Evolutionary conservation across 2,113 vertebrate genomes (phyloP).

Genomic region (Chascanopsetta lugubris): DNA sequence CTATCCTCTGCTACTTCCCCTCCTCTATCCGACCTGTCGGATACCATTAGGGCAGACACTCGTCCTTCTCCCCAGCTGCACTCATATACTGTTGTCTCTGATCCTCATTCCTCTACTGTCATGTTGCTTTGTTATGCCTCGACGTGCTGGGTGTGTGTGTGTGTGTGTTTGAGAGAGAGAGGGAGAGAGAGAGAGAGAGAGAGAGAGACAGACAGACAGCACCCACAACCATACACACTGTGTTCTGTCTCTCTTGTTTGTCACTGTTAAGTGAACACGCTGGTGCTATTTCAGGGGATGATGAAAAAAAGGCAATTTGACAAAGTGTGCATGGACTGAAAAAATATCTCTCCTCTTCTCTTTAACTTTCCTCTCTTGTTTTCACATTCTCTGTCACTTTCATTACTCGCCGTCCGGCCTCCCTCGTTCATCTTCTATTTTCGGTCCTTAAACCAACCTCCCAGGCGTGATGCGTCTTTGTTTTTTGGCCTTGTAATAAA

Average conservation of each 20-base stretch:
- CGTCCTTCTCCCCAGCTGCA: slow-evolving; percentile 36
- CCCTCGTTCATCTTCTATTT: slow-evolving; percentile 8
- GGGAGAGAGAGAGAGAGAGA: too few species aligned
- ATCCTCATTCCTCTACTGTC: slow-evolving; percentile 53
- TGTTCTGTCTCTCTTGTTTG: slow-evolving; percentile 53
- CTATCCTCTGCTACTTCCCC: slow-evolving; percentile 31
- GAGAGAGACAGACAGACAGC: too few species aligned
- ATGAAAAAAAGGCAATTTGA: slow-evolving; percentile 40
- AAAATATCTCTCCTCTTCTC: slow-evolving; percentile 3
- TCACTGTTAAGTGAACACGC: slow-evolving; percentile 55
- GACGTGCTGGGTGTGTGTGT: slow-evolving; percentile 21
- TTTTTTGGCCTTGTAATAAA: slow-evolving; percentile 30
- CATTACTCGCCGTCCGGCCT: slow-evolving; percentile 16
- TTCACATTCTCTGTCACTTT: slow-evolving; percentile 14
- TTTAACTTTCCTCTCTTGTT: neutral
- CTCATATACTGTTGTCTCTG: slow-evolving; percentile 35
- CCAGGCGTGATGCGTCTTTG: slow-evolving; percentile 19
- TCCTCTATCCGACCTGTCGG: slow-evolving; percentile 44
- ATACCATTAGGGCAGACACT: slow-evolving; percentile 44
- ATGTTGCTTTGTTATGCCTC: slow-evolving; percentile 52
- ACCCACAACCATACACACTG: slow-evolving; percentile 11
- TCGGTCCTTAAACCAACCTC: slow-evolving; percentile 4
- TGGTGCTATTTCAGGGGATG: slow-evolving; percentile 57
- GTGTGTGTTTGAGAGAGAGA: too few species aligned
- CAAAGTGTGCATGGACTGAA: slow-evolving; percentile 26